phyloP scores from a whole-genome alignment of 1,140 invertebrate genomes.

The Scaptomyza pallida region DNA sequence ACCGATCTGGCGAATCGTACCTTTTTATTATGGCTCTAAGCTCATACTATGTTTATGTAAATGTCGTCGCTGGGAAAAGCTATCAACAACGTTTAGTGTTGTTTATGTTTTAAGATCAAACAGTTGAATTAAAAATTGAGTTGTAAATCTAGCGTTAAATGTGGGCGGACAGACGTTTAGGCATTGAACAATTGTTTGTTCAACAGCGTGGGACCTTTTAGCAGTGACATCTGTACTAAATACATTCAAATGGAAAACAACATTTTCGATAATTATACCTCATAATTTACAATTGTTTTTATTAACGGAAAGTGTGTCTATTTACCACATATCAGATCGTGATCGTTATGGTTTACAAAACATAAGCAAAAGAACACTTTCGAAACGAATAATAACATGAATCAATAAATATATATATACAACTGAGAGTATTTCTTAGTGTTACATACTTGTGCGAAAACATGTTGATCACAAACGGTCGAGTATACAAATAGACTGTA shows the following conservation, averaged over 20 bases:
- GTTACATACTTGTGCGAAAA: background rate
- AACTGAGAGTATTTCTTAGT: conserved; percentile 7
- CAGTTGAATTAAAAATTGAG: conserved; percentile 61
- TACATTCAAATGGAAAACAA: conserved; percentile 9
- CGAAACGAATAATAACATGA: conserved; percentile 13
- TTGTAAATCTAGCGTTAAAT: conserved; percentile 77
- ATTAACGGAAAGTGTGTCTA: background rate
- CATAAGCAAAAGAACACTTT: conserved; percentile 2
- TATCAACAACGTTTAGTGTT: conserved; percentile 70
- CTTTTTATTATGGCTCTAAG: conserved; percentile 47
- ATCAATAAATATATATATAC: conserved; percentile 2
- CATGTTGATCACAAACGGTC: conserved; percentile 18
- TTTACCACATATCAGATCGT: conserved; percentile 9
- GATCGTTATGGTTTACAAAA: conserved; percentile 2
- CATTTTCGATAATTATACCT: conserved; percentile 7
- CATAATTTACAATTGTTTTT: conserved; percentile 11
- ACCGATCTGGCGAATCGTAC: background rate
- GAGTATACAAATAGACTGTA: conserved; percentile 28
- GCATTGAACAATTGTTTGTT: conserved; percentile 67
- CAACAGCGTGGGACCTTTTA: conserved; percentile 44
- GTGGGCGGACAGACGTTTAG: conserved; percentile 76
- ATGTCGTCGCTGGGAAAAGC: conserved; percentile 56
- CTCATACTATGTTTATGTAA: conserved; percentile 46
- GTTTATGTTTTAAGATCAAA: conserved; percentile 65
- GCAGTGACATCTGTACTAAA: background rate